Base-by-base conservation (phyloP, 2,113 vertebrate species). In the Nettapus auritus region DNA sequence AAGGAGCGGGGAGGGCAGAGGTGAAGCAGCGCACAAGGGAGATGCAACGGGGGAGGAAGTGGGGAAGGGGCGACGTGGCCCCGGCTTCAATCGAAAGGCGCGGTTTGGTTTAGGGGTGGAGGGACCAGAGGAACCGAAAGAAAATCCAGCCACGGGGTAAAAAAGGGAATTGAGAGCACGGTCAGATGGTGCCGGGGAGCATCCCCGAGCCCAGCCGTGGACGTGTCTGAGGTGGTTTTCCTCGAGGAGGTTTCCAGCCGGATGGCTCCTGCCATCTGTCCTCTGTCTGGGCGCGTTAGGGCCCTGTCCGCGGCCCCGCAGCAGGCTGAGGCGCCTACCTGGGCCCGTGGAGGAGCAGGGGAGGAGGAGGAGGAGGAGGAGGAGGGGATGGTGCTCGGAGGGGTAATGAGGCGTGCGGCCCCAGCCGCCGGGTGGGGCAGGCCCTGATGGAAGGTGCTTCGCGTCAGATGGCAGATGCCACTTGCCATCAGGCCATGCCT, bases 391-490 rank as follows among this genome's bases (percentile, higher is more conserved):
- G 40, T 40, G 40, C 40, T 40, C 4, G 40, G 40, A 40, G 13
- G 74, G 68, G 94, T 97, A 98, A 98, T 97, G 97, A 94, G 95
- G 95, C 96, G 38, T 95, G 93, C 7, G 76, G 92, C 89, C 96
- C 92, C 92, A 64, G 80, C 96, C 9, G 60, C 84, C 66, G 55
- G 94, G 94, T 8, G 33, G 94, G 84, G 87, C 46, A 89, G 81
- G 89, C 90, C 88, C 97, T 97, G 98, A 98, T 97, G 97, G 97
- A 98, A 97, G 95, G 94, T 97, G 98, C 88, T 97, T 97, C 97
- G 97, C 97, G 96, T 98, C 98, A 98, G 97, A 97, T 96, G 97
- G 98, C 96, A 93, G 93, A 96, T 98, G 98, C 96, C 98, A 97
- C 98, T 98, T 98, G 96, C 82, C 94, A 97, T 98, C 98, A 97